A percentile compares a stretch with the other conserved stretches of the same genome.
Conservation (phyloP, 1,140 invertebrate genomes). For the Bilobella aurantiaca region DNA sequence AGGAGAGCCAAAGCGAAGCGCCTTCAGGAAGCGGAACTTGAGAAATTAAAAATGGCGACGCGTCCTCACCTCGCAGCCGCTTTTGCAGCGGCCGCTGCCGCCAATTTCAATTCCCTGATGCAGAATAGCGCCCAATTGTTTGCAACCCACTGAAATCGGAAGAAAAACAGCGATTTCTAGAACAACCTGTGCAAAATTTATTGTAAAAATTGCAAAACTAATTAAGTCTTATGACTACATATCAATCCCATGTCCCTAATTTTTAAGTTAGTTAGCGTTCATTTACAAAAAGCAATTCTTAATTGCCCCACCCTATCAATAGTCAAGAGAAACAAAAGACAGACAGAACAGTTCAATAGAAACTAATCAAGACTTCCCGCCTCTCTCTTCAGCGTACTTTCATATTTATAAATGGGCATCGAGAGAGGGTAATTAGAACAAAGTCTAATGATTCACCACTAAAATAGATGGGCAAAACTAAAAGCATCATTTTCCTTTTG, state of each 20-base stretch:
- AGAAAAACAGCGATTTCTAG: neutral
- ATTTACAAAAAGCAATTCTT: neutral
- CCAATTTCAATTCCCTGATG: slow-evolving; percentile 34
- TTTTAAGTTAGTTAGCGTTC: neutral
- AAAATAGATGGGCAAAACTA: too few species aligned
- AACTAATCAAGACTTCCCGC: too few species aligned
- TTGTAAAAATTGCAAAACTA: neutral
- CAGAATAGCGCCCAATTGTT: slow-evolving; percentile 35
- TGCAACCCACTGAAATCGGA: slow-evolving; percentile 24
- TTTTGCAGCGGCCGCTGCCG: slow-evolving; percentile 43
- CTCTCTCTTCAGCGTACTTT: too few species aligned
- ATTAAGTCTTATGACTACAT: neutral
- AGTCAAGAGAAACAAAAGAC: neutral
- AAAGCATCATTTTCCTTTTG: neutral
- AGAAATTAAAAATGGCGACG: slow-evolving; percentile 70
- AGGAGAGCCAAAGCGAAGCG: slow-evolving; percentile 85
- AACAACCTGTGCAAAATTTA: neutral
- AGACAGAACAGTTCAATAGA: too few species aligned
- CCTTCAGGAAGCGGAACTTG: slow-evolving; percentile 85
- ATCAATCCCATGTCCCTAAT: neutral
- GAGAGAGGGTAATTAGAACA: too few species aligned
- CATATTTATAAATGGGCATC: too few species aligned
- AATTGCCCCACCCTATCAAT: neutral
- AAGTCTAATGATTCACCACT: too few species aligned
- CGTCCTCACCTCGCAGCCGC: slow-evolving; percentile 43